phyloP scores from a whole-genome alignment of 2,888 invertebrate genomes.

The Drosophila nr. fundita region DNA sequence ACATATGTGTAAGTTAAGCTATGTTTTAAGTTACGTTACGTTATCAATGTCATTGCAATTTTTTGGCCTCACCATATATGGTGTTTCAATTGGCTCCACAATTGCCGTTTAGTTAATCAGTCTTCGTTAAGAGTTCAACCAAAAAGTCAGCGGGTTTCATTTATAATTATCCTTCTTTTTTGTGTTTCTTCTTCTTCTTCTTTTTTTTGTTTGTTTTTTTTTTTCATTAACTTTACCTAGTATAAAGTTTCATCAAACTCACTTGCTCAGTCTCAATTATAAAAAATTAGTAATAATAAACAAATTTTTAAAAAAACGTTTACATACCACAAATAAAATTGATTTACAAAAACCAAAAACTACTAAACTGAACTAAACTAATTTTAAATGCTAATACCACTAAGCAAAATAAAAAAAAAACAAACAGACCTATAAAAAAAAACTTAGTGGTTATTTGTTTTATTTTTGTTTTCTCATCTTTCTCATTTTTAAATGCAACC shows the following conservation, averaged over 20 bases:
- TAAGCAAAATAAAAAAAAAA: constrained; percentile 22
- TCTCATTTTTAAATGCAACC: constrained; percentile 4
- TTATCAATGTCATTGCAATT: constrained; percentile 75
- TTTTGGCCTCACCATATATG: constrained; percentile 76
- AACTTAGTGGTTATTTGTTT: constrained; percentile 16
- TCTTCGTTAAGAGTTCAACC: constrained; percentile 81
- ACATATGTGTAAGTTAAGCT: constrained; percentile 61
- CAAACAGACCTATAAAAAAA: background rate
- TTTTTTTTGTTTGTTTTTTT: constrained; percentile 2
- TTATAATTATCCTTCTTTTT: constrained; percentile 46
- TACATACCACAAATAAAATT: constrained; percentile 44
- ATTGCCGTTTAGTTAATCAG: constrained; percentile 81
- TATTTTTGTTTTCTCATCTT: background rate
- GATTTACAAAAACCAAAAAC: constrained; percentile 12
- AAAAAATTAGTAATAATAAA: constrained; percentile 53
- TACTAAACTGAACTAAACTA: constrained; percentile 15
- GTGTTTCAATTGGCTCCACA: constrained; percentile 74
- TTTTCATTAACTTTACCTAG: constrained; percentile 46
- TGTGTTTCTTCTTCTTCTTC: constrained; percentile 5
- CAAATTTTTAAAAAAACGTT: constrained; percentile 26
- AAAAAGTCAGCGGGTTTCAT: constrained; percentile 79
- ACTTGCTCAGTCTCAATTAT: constrained; percentile 81
- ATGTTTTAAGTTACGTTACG: constrained; percentile 74
- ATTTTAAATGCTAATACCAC: constrained; percentile 17
- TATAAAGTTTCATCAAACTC: constrained; percentile 61